phyloP scores from a whole-genome alignment of 2,797 vertebrate species.

The Danio jaintianensis region DNA sequence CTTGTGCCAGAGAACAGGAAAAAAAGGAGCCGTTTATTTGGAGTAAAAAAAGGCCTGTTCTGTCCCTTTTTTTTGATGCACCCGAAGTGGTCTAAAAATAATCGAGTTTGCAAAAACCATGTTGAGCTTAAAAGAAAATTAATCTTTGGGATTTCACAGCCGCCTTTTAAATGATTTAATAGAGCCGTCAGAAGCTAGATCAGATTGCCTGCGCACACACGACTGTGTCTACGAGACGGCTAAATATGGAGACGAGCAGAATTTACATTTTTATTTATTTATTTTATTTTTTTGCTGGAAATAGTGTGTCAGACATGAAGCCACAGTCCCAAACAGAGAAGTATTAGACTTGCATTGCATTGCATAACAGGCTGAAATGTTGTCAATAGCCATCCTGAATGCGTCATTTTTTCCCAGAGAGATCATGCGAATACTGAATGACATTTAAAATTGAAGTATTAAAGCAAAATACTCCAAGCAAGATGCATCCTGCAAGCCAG shows the following conservation, averaged over 20 bases:
- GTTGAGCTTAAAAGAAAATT: conserved; percentile 61
- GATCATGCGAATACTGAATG: conserved; percentile 15
- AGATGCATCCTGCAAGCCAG: neutral
- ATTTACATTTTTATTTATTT: conserved; percentile 26
- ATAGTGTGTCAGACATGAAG: neutral
- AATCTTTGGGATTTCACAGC: conserved; percentile 61
- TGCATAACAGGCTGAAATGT: conserved; percentile 39
- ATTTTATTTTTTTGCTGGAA: conserved; percentile 8
- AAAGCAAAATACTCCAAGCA: neutral
- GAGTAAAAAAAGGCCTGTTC: conserved; percentile 24
- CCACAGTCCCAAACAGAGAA: neutral
- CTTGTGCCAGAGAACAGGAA: conserved; percentile 33
- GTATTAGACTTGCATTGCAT: conserved; percentile 21
- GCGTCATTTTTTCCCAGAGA: conserved; percentile 4
- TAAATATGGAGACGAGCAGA: conserved; percentile 40
- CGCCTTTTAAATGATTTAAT: conserved; percentile 61
- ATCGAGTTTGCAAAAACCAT: conserved; percentile 61
- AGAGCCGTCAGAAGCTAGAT: conserved; percentile 51
- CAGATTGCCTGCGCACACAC: conserved; percentile 45
- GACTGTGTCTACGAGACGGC: neutral
- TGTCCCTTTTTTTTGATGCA: conserved; percentile 47
- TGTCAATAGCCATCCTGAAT: conserved; percentile 20
- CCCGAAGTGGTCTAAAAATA: conserved; percentile 60
- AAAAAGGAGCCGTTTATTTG: conserved; percentile 24
- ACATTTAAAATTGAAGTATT: conserved; percentile 34